Percentiles rank a stretch among this genome's conserved stretches.
These are phyloP conservation scores for Cisticola juncidis DNA, from an alignment of 2,113 vertebrate genomes.

Conservation along the genomic window DNA sequence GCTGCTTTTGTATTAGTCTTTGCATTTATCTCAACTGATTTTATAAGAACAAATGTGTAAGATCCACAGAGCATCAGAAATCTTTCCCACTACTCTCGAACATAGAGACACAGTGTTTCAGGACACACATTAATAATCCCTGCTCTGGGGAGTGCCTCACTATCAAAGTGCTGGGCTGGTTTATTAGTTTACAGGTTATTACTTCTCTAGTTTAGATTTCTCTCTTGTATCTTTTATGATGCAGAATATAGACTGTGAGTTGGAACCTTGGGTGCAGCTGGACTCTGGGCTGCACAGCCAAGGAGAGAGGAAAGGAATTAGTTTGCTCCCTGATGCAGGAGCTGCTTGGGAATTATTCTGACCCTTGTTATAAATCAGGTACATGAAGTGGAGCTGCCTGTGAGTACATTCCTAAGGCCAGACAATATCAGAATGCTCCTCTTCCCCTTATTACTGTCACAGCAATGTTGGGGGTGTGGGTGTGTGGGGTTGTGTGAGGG, in stretches of 20 bases:
- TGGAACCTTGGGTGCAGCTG: slow-evolving; percentile 39
- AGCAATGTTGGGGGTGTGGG: neutral
- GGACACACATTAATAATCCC: slow-evolving; percentile 56
- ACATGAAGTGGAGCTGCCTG: neutral
- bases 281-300: neutral
- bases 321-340: slow-evolving; percentile 16
- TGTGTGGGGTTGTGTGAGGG: neutral
- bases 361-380: slow-evolving; percentile 26
- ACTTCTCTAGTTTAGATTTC: slow-evolving; percentile 63
- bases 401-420: neutral
- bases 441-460: neutral
- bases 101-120: slow-evolving; percentile 24
- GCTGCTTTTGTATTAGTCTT: neutral
- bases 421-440: neutral
- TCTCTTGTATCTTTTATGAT: slow-evolving; percentile 66
- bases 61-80: slow-evolving; percentile 8
- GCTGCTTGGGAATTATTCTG: slow-evolving; percentile 38
- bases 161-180: slow-evolving; percentile 53
- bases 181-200: slow-evolving; percentile 75
- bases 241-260: slow-evolving; percentile 51
- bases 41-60: neutral
- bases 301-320: slow-evolving; percentile 48
- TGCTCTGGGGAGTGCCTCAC: slow-evolving; percentile 13
- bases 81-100: neutral
- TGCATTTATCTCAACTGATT: neutral